phyloP scores from a whole-genome alignment of 1,140 invertebrate species.

The Drosophila grimshawi region DNA sequence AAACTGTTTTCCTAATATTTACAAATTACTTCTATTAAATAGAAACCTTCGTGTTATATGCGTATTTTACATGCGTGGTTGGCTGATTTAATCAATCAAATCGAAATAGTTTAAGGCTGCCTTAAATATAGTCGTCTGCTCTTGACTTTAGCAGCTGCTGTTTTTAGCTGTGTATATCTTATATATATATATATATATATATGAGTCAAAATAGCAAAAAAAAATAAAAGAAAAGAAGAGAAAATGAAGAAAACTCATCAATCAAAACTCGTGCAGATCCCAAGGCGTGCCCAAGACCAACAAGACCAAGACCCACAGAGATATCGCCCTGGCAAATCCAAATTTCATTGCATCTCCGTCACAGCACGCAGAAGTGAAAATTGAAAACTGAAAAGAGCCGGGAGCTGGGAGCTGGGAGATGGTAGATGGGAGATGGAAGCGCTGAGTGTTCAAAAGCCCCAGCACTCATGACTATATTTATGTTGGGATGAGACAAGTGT shows the following conservation, averaged over 20 bases:
- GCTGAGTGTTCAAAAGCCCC: too few relatives aligned
- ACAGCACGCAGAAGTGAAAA: conserved; percentile 13
- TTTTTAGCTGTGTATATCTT: conserved; percentile 20
- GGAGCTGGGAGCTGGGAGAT: too few relatives aligned
- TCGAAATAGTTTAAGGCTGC: background rate
- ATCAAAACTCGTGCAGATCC: conserved; percentile 45
- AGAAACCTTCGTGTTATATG: too few relatives aligned
- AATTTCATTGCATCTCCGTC: conserved; percentile 42
- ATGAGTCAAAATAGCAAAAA: conserved; percentile 55
- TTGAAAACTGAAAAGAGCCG: too few relatives aligned
- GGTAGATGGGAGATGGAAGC: too few relatives aligned
- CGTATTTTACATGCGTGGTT: background rate
- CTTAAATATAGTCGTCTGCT: conserved; percentile 1
- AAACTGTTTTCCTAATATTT: too few relatives aligned
- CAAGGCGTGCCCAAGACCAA: conserved; percentile 41
- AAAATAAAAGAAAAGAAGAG: too few relatives aligned
- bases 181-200: conserved; percentile 21
- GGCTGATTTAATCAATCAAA: background rate
- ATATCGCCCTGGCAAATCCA: conserved; percentile 35
- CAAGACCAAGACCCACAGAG: conserved; percentile 32
- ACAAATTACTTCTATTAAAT: too few relatives aligned
- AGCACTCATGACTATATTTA: conserved; percentile 1
- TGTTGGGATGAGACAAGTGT: conserved; percentile 13
- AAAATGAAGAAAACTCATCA: conserved; percentile 42
- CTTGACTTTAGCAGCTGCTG: conserved; percentile 32